A percentile compares a stretch with the other conserved stretches of the same genome.
phyloP scores from a whole-genome alignment of 2,113 vertebrate species.

The Herpailurus yagouaroundi region DNA sequence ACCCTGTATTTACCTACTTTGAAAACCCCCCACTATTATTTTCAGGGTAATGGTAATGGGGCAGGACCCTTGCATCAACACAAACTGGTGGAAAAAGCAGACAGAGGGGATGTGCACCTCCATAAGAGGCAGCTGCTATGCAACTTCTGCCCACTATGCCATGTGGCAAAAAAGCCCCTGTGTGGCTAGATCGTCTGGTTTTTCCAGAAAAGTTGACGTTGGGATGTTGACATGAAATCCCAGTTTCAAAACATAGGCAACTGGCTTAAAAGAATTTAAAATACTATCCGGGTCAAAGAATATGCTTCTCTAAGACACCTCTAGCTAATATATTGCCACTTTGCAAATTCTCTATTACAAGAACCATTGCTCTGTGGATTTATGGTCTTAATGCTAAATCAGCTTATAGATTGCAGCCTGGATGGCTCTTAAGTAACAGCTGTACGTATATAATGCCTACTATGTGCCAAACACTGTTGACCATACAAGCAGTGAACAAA shows the following conservation, averaged over 20 bases:
- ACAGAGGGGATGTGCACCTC: rapidly evolving
- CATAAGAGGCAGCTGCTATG: neutral
- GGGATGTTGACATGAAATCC: neutral
- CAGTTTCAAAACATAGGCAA: neutral
- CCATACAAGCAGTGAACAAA: neutral
- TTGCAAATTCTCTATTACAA: neutral
- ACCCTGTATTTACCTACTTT: conserved; percentile 18
- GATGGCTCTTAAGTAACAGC: neutral
- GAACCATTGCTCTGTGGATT: neutral
- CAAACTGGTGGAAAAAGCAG: neutral
- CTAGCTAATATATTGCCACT: neutral
- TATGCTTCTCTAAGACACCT: neutral
- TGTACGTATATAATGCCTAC: neutral
- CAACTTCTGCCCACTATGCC: neutral
- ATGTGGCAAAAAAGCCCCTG: neutral
- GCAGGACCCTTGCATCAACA: neutral
- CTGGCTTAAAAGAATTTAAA: neutral
- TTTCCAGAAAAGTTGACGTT: neutral
- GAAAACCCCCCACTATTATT: neutral
- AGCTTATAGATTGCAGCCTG: neutral
- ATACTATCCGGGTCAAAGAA: neutral
- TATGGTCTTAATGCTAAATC: neutral
- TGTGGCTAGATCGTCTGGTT: neutral
- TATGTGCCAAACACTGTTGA: neutral
- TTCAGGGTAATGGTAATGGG: neutral